Conservation (phyloP, 2,113 vertebrate genomes). For the Ameiurus melas region DNA sequence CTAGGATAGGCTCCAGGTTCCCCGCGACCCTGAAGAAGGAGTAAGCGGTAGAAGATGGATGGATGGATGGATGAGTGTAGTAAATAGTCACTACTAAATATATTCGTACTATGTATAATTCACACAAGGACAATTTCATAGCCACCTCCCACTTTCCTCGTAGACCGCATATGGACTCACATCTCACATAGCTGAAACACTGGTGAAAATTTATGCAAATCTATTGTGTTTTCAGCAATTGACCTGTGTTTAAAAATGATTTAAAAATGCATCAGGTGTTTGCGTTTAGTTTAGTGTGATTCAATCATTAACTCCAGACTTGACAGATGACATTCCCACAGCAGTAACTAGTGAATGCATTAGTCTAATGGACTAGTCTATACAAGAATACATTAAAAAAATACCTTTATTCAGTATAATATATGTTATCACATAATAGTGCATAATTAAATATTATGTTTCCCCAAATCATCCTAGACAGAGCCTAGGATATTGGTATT, state of each 20-base stretch:
- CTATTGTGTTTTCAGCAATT: not conserved
- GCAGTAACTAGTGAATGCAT: not conserved
- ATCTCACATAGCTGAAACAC: not conserved
- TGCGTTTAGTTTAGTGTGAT: not conserved
- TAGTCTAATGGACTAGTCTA: not conserved
- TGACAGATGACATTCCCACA: not conserved
- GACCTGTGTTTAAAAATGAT: not conserved
- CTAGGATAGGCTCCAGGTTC: too few relatives aligned
- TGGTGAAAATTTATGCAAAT: not conserved
- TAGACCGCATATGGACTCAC: not conserved
- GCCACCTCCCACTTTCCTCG: not conserved
- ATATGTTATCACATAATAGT: not conserved
- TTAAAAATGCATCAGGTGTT: too few relatives aligned
- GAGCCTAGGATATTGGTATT: not conserved
- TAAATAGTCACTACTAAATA: not conserved
- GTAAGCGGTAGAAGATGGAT: too few relatives aligned
- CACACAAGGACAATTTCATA: not conserved
- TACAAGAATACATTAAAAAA: not conserved
- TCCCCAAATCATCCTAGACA: not conserved
- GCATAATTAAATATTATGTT: not conserved
- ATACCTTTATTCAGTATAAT: not conserved
- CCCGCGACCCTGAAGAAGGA: too few relatives aligned
- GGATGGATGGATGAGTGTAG: too few relatives aligned
- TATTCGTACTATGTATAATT: not conserved
- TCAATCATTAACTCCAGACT: not conserved